phyloP scores from a whole-genome alignment of 1,140 invertebrate species.

The Streblospio benedicti region DNA sequence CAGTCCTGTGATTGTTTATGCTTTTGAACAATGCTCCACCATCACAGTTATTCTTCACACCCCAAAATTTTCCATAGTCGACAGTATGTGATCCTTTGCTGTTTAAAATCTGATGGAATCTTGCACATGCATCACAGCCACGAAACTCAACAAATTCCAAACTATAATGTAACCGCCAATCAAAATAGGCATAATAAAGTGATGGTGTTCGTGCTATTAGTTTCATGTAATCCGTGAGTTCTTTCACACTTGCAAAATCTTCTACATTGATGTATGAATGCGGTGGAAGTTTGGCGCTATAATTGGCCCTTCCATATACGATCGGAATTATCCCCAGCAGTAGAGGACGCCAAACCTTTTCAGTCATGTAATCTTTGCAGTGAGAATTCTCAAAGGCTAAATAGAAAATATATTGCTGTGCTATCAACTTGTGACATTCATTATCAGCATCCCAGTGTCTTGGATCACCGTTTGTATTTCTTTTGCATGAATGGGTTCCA shows the following conservation, averaged over 20 bases:
- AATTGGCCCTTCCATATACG: conserved; percentile 48
- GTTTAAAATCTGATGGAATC: too few relatives aligned
- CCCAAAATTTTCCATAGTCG: too few relatives aligned
- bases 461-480: too few relatives aligned
- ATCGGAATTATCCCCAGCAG: conserved; percentile 32
- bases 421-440: conserved; percentile 77
- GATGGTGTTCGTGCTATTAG: conserved; percentile 71
- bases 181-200: conserved; percentile 86
- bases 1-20: too few relatives aligned
- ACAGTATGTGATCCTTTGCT: too few relatives aligned
- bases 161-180: too few relatives aligned
- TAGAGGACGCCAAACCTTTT: conserved; percentile 49
- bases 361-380: conserved; percentile 50
- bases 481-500: conserved; percentile 39
- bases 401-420: conserved; percentile 98
- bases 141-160: too few relatives aligned
- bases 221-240: conserved; percentile 37
- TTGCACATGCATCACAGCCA: too few relatives aligned
- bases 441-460: conserved; percentile 69
- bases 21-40: too few relatives aligned
- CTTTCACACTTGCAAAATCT: conserved; percentile 34
- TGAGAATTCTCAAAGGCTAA: conserved; percentile 66
- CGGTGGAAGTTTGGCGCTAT: conserved; percentile 29
- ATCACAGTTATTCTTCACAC: too few relatives aligned
- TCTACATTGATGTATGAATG: conserved; percentile 44